Evolutionary conservation across 2,113 vertebrate species (phyloP), one percentile per base, ranked within the genome.

Genomic region (Anthoscopus minutus): DNA sequence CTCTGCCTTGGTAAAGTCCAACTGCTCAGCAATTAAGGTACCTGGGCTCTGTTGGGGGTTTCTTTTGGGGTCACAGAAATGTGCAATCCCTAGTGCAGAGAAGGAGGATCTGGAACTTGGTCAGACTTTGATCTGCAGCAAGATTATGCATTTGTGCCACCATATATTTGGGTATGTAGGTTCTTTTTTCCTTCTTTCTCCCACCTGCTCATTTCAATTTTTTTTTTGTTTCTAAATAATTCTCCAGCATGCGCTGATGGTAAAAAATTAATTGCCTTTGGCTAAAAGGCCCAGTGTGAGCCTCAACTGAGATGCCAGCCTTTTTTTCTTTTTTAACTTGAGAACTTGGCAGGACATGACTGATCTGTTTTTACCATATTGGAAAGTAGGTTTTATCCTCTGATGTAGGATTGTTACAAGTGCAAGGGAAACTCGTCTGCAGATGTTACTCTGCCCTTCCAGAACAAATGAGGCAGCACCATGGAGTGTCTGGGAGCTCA

Each of bases 161-260:
- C 1, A 0, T 37, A 19, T 20, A 7, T 86, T 65, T 91, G 31
- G 11, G 5, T 45, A 23, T 28, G 9, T 74, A 72, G 60, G 37
- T 79, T 30, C 13, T 45, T 54, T 47, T 53, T 67, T 44, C 38
- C 15, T 82, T 30, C 11, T 69, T 86, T 64, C 5, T 61, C 7
- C 31, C 8, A 4, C 6, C 5, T 1, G 0, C 3, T 9, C 10
- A 2, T 23, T 60, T 44, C 2, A 33, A 6, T 40, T 38, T 17
- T 51, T 47, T 35, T 62, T 65, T n/a, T 3, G 5, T 50, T 47
- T 28, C 23, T 19, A 33, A 73, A 8, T 40, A 89, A 31, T 66
- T 77, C 18, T 77, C 8, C 38, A 86, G 24, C 8, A 47, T 66
- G 23, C 24, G 81, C 45, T 84, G 60, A 27, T 69, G 40, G 25